Evolutionary conservation across 2,113 vertebrate genomes (phyloP).

Genomic region (Channa maculata): DNA sequence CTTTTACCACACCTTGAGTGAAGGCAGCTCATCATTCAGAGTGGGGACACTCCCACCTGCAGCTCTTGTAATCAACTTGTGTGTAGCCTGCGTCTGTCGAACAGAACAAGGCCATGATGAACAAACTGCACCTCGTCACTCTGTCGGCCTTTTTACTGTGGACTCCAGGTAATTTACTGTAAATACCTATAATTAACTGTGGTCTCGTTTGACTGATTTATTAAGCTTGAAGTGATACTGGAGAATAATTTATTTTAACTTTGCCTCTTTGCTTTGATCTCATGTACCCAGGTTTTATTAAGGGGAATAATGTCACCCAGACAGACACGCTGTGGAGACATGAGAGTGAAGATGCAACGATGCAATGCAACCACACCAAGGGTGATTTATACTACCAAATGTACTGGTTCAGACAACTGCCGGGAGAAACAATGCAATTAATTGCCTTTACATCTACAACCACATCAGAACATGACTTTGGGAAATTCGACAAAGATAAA

Average conservation of each 20-base stretch:
- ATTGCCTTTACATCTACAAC: slow-evolving; percentile 31
- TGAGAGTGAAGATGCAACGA: not conserved
- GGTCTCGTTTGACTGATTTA: no score
- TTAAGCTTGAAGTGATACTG: no score
- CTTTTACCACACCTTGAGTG: no score
- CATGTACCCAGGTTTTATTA: not conserved
- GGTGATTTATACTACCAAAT: slow-evolving; percentile 9
- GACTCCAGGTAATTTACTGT: slow-evolving; percentile 17
- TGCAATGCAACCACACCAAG: slow-evolving; percentile 57
- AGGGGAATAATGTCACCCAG: slow-evolving; percentile 38
- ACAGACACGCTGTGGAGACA: not conserved
- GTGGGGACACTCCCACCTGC: slow-evolving; percentile 5
- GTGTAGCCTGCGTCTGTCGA: accelerated
- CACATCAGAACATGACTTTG: not conserved
- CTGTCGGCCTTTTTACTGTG: not conserved
- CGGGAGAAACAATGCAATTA: slow-evolving; percentile 47
- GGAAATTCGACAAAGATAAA: not conserved
- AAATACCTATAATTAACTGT: no score
- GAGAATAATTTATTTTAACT: no score
- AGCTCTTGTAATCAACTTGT: not conserved
- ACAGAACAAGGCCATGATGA: slow-evolving; percentile 6
- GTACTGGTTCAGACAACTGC: slow-evolving; percentile 76
- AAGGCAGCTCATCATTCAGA: no score
- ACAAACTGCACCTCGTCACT: accelerated
- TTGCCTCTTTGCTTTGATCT: no score